These are phyloP conservation scores for Lampropteryx suffumata DNA, from an alignment of 2,888 invertebrate genomes.

Conservation along the genomic window DNA sequence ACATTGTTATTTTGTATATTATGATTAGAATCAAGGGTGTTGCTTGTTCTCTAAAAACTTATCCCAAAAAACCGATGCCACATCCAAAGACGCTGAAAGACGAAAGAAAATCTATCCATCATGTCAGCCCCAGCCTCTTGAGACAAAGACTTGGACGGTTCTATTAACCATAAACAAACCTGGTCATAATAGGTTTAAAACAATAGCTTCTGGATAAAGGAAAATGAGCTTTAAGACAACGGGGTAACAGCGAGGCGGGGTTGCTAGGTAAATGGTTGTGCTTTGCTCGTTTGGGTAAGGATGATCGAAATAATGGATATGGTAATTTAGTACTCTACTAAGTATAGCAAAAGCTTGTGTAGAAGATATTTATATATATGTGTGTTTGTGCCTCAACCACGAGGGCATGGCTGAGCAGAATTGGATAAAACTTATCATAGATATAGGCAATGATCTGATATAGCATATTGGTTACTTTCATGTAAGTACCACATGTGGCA, in stretches of 20 bases:
- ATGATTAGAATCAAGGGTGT: too few species aligned
- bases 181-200: slow-evolving; percentile 27
- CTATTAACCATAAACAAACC: slow-evolving; percentile 22
- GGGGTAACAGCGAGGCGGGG: slow-evolving; percentile 19
- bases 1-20: too few species aligned
- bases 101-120: slow-evolving; percentile 31
- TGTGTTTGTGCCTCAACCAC: too few species aligned
- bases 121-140: slow-evolving; percentile 26
- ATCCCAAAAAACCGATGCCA: slow-evolving; percentile 1
- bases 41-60: too few species aligned
- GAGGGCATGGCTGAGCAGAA: too few species aligned
- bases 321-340: slow-evolving; percentile 16
- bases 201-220: slow-evolving; percentile 11
- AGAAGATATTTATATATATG: too few species aligned
- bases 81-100: slow-evolving; percentile 14
- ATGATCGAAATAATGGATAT: not conserved
- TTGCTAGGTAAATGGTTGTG: slow-evolving; percentile 11
- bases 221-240: slow-evolving; percentile 16
- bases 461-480: too few species aligned
- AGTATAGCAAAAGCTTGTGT: too few species aligned
- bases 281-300: slow-evolving; percentile 13
- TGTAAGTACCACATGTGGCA: too few species aligned
- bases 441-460: too few species aligned
- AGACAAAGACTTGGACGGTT: slow-evolving; percentile 30
- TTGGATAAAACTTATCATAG: too few species aligned